Evolutionary conservation across 2,113 vertebrate species (phyloP).

Genomic region (Ophiodon elongatus): DNA sequence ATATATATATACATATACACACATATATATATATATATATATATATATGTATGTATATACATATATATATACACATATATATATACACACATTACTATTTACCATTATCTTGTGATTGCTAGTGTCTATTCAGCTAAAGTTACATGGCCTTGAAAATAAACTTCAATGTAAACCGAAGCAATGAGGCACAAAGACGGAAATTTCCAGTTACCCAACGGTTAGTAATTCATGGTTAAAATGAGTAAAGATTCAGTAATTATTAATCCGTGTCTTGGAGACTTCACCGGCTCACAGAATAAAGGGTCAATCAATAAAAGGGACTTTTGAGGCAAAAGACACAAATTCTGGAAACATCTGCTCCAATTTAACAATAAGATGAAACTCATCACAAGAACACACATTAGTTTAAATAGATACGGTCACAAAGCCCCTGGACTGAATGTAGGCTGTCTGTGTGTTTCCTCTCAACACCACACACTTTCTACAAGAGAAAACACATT

Average conservation of each 20-base stretch:
- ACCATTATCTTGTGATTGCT: neutral
- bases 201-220: neutral
- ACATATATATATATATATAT: too few relatives aligned
- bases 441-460: neutral
- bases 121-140: neutral
- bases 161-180: neutral
- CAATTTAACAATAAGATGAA: neutral
- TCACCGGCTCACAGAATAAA: neutral
- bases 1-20: too few relatives aligned
- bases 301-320: too few relatives aligned
- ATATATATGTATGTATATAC: too few relatives aligned
- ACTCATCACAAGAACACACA: neutral
- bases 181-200: neutral
- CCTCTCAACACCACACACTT: neutral
- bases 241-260: neutral
- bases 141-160: neutral
- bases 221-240: neutral
- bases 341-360: neutral
- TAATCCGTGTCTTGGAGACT: neutral
- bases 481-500: slow-evolving; percentile 16
- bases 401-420: neutral
- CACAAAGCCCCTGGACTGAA: neutral
- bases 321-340: neutral
- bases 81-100: neutral
- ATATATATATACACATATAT: too few relatives aligned